Evolutionary conservation across 1,140 invertebrate species (phyloP).

Genomic region (Cotesia vestalis): DNA sequence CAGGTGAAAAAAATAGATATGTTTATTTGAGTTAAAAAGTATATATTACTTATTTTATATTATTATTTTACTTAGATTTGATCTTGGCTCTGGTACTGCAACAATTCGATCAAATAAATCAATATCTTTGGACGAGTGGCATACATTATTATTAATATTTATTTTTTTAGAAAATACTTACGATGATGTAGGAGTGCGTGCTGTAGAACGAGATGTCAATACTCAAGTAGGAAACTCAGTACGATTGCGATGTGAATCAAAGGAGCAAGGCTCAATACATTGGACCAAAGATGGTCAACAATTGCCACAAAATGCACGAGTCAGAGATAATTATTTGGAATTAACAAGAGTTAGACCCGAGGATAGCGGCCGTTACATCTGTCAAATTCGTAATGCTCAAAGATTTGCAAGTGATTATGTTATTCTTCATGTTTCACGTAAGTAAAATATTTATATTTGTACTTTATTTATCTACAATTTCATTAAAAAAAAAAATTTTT

Average conservation of each 20-base stretch:
- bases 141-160: conserved; percentile 67
- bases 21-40: background rate
- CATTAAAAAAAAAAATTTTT: no score
- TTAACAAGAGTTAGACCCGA: conserved; percentile 65
- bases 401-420: conserved; percentile 71
- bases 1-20: conserved; percentile 53
- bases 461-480: background rate
- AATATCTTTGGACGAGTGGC: conserved; percentile 82
- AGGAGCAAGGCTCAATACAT: conserved; percentile 61
- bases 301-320: conserved; percentile 61
- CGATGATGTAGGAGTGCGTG: conserved; percentile 49
- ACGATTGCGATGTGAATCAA: conserved; percentile 68
- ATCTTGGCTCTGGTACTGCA: conserved; percentile 79
- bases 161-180: conserved; percentile 52
- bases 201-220: conserved; percentile 59
- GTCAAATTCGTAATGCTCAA: conserved; percentile 67
- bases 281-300: conserved; percentile 67
- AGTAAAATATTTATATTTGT: conserved; percentile 60
- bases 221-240: conserved; percentile 69
- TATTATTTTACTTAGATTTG: conserved; percentile 67
- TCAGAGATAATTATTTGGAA: conserved; percentile 56
- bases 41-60: background rate
- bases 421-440: conserved; percentile 75
- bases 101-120: conserved; percentile 75
- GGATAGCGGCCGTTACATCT: conserved; percentile 78